Conservation (phyloP, 2,888 invertebrate genomes). For the Boloria euphrosyne region DNA sequence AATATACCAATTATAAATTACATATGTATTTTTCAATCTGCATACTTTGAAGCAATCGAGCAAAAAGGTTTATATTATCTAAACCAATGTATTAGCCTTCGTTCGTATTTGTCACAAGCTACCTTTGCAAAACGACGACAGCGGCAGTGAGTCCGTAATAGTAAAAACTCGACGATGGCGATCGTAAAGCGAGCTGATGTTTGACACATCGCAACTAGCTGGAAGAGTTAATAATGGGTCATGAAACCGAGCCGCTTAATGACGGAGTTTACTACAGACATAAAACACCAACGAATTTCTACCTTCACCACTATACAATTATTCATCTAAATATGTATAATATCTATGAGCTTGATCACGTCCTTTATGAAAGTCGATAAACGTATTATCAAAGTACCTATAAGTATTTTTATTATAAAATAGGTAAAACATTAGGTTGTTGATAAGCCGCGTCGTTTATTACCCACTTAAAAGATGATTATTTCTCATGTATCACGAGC, state of each 20-base stretch:
- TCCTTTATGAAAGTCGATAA: neutral
- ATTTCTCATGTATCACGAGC: slow-evolving; percentile 25
- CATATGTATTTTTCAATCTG: too few relatives aligned
- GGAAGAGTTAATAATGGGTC: slow-evolving; percentile 12
- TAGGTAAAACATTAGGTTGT: slow-evolving; percentile 17
- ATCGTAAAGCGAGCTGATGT: neutral
- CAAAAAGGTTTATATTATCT: too few relatives aligned
- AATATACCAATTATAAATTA: too few relatives aligned
- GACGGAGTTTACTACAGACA: neutral
- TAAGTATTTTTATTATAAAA: slow-evolving; percentile 28
- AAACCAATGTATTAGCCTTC: too few relatives aligned
- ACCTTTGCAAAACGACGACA: neutral
- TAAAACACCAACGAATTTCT: neutral
- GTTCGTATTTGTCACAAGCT: too few relatives aligned
- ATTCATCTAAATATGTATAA: too few relatives aligned
- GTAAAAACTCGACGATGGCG: neutral
- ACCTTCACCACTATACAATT: neutral
- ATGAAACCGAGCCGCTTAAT: slow-evolving; percentile 3
- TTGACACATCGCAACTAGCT: slow-evolving; percentile 15
- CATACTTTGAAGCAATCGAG: too few relatives aligned
- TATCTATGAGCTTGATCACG: neutral
- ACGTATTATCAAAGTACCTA: neutral
- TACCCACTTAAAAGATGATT: slow-evolving; percentile 25
- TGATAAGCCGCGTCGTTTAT: slow-evolving; percentile 28
- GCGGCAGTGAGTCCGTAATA: neutral